Evolutionary conservation across 2,797 vertebrate species (phyloP), one percentile per base, ranked within the genome.

Genomic region (Botia kubotai): DNA sequence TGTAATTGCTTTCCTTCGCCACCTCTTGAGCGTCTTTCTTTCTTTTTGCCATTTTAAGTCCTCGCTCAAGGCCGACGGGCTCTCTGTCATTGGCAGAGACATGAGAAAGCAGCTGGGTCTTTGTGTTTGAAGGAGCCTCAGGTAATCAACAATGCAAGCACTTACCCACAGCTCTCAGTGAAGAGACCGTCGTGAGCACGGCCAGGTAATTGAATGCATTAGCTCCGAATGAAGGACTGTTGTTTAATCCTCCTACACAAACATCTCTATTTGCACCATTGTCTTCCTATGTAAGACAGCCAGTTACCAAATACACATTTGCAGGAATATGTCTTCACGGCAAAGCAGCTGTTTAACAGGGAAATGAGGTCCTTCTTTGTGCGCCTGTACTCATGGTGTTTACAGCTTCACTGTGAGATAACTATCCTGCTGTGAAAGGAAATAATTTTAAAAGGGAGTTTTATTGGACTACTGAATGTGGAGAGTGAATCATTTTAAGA

Each of bases 121-220:
- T 93, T 94, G 89, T 93, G 86, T 91, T 85, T 86, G 84, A 87
- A 90, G 89, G 87, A 88, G 87, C 91, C 92, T 90, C 92, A 93
- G 92, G 91, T 93, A 93, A 93, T 93, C 90, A 93, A 90, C 91
- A 92, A 90, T 92, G 89, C 92, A 93, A 91, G 89, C 92, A 93
- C 91, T 94, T 92, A 93, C 87, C 89, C 89, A 87, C 85, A 88
- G 87, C 36, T 90, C 89, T 90, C 91, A 89, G 90, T 89, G 89
- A 90, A 88, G 89, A 88, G 89, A 92, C 90, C 88, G 90, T 92
- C 91, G 91, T 91, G 90, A 92, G 91, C 91, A 87, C 90, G 87
- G 87, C 87, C 88, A 87, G 69, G 58, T 92, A 91, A 94, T 93
- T 93, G 91, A 92, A 93, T 93, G 90, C 91, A 93, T 93, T 93